Base-by-base conservation (phyloP, 2,113 vertebrate species). In the Lophochroa leadbeateri region DNA sequence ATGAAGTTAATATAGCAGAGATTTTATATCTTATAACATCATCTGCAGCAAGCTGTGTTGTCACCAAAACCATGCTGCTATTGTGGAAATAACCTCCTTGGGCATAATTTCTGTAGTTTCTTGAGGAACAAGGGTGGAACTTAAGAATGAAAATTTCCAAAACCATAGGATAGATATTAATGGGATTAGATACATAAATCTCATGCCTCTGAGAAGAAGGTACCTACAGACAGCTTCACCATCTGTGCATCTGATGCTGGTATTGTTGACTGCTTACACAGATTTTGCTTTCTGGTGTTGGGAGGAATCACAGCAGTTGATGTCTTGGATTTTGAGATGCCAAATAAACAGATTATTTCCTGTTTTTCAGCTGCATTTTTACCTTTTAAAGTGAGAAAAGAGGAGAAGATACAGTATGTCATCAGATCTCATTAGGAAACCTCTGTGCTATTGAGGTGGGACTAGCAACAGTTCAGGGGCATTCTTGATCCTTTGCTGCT, bases 1-100 rank as follows among this genome's bases (percentile, higher is more conserved):
- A 60, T 92, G 80, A 94, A 94, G 47, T 86, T 82, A 91, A 91
- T 94, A 68, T 16, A 86, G 69, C 43, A 71, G 91, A 76, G 52
- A 87, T 89, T 96, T 88, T 82, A 16, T 81, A 50, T 92, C 44
- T 89, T 64, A 35, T 28, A 82, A 52, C 49, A 72, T 94, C 82
- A 92, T 86, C 90, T 84, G 47, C 2, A 10, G 71, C 76, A 93
- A 90, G 80, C 50, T 60, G 25, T 53, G 52, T 64, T 93, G 76
- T 64, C 21, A 69, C 77, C 31, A 49, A 95, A 93, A 78, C 1
- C 35, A 14, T 44, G 43, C 33, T 90, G 50, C 63, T 23, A 7
- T 72, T 49, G 53, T 82, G 50, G 46, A 92, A 93, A 80, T 88
- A 90, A 78, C 15, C 24, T 84, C 47, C 39, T 86, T 24, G 31